These are phyloP conservation scores for Macrotrachela quadricornifera DNA, from an alignment of 1,140 invertebrate genomes.

Conservation along the genomic window DNA sequence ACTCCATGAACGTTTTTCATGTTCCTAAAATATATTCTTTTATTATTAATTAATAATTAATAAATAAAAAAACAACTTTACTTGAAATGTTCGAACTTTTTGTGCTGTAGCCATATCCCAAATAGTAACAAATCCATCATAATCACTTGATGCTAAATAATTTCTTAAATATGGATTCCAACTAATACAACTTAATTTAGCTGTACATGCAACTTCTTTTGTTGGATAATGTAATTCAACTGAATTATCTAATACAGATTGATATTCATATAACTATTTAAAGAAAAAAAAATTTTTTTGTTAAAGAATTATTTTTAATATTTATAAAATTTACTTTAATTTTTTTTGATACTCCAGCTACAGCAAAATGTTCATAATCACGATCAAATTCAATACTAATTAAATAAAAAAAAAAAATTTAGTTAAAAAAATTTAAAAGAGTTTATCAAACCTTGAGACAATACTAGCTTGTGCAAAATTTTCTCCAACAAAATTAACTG, in stretches of 20 bases:
- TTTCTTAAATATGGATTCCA: constrained; percentile 82
- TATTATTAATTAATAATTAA: constrained; percentile 32
- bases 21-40: too few relatives aligned
- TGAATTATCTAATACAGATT: constrained; percentile 53
- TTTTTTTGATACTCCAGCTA: constrained; percentile 79
- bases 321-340: constrained; percentile 43
- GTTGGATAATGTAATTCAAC: constrained; percentile 76
- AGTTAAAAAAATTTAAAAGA: too few relatives aligned
- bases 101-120: constrained; percentile 61
- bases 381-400: constrained; percentile 65
- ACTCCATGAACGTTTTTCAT: constrained; percentile 86
- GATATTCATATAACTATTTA: constrained; percentile 51
- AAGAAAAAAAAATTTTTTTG: too few relatives aligned
- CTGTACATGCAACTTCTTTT: constrained; percentile 71
- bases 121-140: constrained; percentile 73
- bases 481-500: too few relatives aligned
- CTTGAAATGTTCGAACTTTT: too few relatives aligned
- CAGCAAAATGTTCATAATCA: constrained; percentile 83
- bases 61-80: neutral
- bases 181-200: constrained; percentile 79
- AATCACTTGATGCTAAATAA: constrained; percentile 72
- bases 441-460: too few relatives aligned
- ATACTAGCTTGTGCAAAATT: too few relatives aligned
- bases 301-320: too few relatives aligned
- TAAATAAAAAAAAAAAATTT: too few relatives aligned